Percentiles rank a stretch among this genome's conserved stretches.
These are phyloP conservation scores for Centrocercus urophasianus DNA, from an alignment of 2,113 vertebrate genomes.

Conservation along the genomic window DNA sequence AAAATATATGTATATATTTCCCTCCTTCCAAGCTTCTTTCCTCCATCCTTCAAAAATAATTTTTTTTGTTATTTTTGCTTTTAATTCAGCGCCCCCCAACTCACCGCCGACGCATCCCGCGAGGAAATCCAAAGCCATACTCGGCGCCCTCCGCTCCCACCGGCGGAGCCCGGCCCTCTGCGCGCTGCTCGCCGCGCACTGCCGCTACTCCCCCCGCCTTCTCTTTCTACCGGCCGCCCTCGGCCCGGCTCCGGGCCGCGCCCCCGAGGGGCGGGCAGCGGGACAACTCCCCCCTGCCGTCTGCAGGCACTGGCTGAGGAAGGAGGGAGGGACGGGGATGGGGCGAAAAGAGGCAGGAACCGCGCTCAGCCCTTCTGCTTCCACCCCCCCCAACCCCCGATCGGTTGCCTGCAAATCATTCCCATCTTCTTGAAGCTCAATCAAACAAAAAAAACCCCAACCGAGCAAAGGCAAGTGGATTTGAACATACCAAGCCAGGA, in stretches of 20 bases:
- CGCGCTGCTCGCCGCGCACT: background rate
- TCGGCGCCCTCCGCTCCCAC: background rate
- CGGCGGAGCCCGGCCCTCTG: background rate
- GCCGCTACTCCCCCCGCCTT: background rate
- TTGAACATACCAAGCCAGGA: background rate
- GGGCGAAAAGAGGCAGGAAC: too few relatives aligned
- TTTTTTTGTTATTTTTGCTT: too few relatives aligned
- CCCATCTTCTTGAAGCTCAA: too few relatives aligned
- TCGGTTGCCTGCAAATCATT: too few relatives aligned
- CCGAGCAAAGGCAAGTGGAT: background rate
- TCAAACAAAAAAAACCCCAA: too few relatives aligned
- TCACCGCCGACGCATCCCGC: constrained; percentile 94
- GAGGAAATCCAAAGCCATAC: constrained; percentile 89
- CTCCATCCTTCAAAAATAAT: too few relatives aligned
- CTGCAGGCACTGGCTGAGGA: background rate
- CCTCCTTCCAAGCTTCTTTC: too few relatives aligned
- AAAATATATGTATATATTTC: too few relatives aligned
- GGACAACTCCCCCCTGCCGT: constrained; percentile 4
- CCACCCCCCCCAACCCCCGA: too few relatives aligned
- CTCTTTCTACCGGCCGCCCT: constrained; percentile 3
- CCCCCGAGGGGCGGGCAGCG: background rate
- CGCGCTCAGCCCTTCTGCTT: too few relatives aligned
- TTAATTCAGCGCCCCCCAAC: background rate
- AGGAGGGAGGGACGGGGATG: too few relatives aligned
- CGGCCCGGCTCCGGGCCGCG: background rate